These are phyloP conservation scores for Agrochola lota DNA, from an alignment of 2,888 invertebrate genomes.

Conservation along the genomic window DNA sequence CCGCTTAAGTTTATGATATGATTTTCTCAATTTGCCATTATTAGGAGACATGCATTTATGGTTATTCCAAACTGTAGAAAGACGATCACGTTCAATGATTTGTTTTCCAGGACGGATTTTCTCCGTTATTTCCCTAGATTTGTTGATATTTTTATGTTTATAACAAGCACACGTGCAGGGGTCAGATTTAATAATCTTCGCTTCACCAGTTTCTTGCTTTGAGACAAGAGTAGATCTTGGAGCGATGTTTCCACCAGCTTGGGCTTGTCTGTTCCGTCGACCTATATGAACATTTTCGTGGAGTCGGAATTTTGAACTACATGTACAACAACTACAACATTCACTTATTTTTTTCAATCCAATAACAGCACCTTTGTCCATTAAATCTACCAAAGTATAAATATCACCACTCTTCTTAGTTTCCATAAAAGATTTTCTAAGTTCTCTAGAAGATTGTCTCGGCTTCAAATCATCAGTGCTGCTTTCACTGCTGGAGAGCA, in stretches of 20 bases:
- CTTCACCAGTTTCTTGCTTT: slow-evolving; percentile 60
- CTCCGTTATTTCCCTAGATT: slow-evolving; percentile 60
- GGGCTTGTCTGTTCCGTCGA: slow-evolving; percentile 59
- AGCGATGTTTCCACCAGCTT: slow-evolving; percentile 42
- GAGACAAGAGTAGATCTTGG: slow-evolving; percentile 65
- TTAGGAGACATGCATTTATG: slow-evolving; percentile 42
- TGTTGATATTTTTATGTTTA: slow-evolving; percentile 65
- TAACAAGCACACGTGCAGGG: slow-evolving; percentile 76
- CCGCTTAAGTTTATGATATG: slow-evolving; percentile 68
- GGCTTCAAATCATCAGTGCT: slow-evolving; percentile 66
- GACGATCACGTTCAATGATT: slow-evolving; percentile 7
- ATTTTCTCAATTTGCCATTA: slow-evolving; percentile 45
- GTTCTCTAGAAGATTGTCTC: slow-evolving; percentile 42
- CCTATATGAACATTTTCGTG: slow-evolving; percentile 52
- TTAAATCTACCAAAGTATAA: slow-evolving; percentile 72
- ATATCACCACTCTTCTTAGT: slow-evolving; percentile 69
- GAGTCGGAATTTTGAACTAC: slow-evolving; percentile 66
- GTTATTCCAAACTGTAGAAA: slow-evolving; percentile 7
- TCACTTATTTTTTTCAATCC: slow-evolving; percentile 69
- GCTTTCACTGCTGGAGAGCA: slow-evolving; percentile 72
- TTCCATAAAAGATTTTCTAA: slow-evolving; percentile 57
- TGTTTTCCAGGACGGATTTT: slow-evolving; percentile 51
- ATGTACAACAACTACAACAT: slow-evolving; percentile 80
- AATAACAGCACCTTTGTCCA: slow-evolving; percentile 73
- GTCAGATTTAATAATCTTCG: slow-evolving; percentile 77